phyloP scores from a whole-genome alignment of 2,113 vertebrate species.

The Clinocottus analis region DNA sequence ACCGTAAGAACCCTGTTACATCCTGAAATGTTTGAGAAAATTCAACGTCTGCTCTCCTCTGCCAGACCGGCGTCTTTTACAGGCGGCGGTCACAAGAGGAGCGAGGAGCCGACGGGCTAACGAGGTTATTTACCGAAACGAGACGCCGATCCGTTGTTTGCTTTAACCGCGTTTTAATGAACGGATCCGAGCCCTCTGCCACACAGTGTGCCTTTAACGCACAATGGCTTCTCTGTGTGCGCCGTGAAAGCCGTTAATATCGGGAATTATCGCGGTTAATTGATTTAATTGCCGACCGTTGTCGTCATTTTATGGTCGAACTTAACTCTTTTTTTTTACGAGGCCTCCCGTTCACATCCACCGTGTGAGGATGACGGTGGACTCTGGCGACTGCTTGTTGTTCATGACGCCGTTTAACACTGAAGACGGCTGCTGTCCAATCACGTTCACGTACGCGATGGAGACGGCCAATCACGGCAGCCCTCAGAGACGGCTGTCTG shows the following conservation, averaged over 20 bases:
- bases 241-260: background rate
- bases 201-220: background rate
- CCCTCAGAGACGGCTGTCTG: background rate
- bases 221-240: background rate
- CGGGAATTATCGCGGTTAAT: background rate
- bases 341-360: too few species aligned
- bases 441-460: background rate
- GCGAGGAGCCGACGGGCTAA: background rate
- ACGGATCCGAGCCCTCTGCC: background rate
- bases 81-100: background rate
- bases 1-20: too few species aligned
- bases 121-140: background rate
- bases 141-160: background rate
- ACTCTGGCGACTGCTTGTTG: background rate
- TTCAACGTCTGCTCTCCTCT: background rate
- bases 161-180: conserved; percentile 6
- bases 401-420: background rate
- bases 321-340: background rate
- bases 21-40: background rate
- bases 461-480: background rate
- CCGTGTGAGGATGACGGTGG: background rate
- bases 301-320: background rate
- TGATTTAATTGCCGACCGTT: background rate
- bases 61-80: background rate
- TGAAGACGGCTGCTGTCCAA: background rate